Conservation (phyloP, 2,888 invertebrate species). For the Icerya purchasi region DNA sequence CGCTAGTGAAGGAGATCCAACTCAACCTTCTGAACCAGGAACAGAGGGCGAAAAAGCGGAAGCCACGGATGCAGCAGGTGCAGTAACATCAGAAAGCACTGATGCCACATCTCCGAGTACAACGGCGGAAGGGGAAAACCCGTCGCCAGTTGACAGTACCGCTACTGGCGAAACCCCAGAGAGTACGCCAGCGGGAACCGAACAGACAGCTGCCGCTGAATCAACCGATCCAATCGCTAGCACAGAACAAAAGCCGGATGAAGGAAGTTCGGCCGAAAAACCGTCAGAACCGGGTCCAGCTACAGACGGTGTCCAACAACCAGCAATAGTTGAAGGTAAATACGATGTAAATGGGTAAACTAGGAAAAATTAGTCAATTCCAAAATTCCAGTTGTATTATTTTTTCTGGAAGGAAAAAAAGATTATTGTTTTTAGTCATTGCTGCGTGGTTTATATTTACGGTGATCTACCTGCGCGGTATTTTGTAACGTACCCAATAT, state of each 20-base stretch:
- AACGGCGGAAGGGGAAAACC: slow-evolving; percentile 11
- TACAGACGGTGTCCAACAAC: slow-evolving; percentile 1
- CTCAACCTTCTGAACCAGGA: not conserved
- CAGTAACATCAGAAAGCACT: slow-evolving; percentile 13
- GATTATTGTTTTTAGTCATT: too few relatives aligned
- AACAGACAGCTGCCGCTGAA: slow-evolving; percentile 19
- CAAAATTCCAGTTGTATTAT: too few relatives aligned
- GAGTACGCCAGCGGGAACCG: slow-evolving; percentile 1
- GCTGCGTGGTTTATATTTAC: too few relatives aligned
- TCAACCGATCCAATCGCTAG: slow-evolving; percentile 22
- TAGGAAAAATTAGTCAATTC: too few relatives aligned
- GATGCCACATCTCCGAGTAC: too few relatives aligned
- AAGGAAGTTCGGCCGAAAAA: slow-evolving; percentile 25
- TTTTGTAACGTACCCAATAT: too few relatives aligned
- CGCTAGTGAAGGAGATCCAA: slow-evolving; percentile 13
- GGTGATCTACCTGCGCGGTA: too few relatives aligned
- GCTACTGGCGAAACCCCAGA: slow-evolving; percentile 9
- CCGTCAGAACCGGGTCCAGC: slow-evolving; percentile 12
- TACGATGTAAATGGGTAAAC: not conserved
- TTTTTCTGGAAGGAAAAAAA: too few relatives aligned
- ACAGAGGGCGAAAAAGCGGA: not conserved
- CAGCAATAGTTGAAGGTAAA: slow-evolving; percentile 5
- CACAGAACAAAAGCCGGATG: slow-evolving; percentile 24
- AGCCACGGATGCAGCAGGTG: slow-evolving; percentile 9
- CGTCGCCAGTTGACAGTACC: too few relatives aligned